Percentiles rank a stretch among this genome's conserved stretches.
Conservation (phyloP, 2,113 vertebrate genomes). For the Corydoras maculifer region DNA sequence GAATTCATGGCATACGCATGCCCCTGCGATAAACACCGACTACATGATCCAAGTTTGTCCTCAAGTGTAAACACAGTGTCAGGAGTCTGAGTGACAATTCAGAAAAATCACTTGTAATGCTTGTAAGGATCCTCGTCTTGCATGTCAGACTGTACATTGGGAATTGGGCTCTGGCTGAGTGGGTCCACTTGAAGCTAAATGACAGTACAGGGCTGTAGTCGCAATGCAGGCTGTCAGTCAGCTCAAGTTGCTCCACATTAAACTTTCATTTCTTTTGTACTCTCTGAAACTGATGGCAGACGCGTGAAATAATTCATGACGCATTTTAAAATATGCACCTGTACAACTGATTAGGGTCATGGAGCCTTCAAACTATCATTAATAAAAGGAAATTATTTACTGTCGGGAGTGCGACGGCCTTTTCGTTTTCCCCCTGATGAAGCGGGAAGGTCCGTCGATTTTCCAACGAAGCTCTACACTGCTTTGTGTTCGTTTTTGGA, state of each 20-base stretch:
- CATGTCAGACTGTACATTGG: not conserved
- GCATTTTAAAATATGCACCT: constrained; percentile 51
- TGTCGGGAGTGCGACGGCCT: constrained; percentile 30
- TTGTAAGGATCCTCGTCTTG: not conserved
- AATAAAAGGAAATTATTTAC: constrained; percentile 57
- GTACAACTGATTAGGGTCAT: constrained; percentile 56
- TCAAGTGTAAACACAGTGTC: no score
- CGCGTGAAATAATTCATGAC: constrained; percentile 48
- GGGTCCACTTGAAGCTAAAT: not conserved
- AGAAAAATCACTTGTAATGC: no score
- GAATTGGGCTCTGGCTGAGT: not conserved
- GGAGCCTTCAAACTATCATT: constrained; percentile 45
- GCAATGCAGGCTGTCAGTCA: constrained; percentile 28
- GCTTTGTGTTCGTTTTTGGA: constrained; percentile 24
- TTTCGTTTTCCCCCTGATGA: constrained; percentile 22
- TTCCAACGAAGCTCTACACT: constrained; percentile 24
- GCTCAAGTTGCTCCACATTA: constrained; percentile 56
- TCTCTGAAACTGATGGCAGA: constrained; percentile 41
- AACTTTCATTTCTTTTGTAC: constrained; percentile 56
- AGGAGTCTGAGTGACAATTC: no score
- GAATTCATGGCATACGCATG: not conserved
- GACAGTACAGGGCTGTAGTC: constrained; percentile 7
- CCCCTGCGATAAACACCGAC: not conserved
- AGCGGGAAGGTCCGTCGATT: constrained; percentile 39
- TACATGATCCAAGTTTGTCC: not conserved